Evolutionary conservation across 2,113 vertebrate genomes (phyloP).

Genomic region (Galemys pyrenaicus): DNA sequence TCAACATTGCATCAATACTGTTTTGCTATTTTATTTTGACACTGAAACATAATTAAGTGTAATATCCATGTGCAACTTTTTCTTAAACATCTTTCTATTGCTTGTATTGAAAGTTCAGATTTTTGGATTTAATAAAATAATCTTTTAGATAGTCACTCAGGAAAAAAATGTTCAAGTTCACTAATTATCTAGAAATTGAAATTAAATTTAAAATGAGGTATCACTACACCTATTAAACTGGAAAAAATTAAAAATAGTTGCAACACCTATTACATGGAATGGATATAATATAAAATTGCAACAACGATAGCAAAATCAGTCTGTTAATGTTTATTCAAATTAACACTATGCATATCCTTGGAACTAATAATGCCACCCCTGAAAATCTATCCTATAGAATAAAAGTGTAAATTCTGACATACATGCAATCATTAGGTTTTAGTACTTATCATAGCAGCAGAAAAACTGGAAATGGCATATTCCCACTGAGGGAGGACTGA

Average conservation of each 20-base stretch:
- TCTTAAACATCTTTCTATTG: conserved; percentile 1
- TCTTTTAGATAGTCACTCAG: neutral
- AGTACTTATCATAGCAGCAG: neutral
- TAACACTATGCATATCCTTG: neutral
- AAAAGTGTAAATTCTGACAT: neutral
- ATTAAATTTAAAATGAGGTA: neutral
- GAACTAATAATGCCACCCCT: neutral
- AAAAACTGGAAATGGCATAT: conserved; percentile 18
- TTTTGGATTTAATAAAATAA: neutral
- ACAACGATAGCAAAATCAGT: neutral
- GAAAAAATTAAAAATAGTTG: neutral
- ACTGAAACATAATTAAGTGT: conserved; percentile 29
- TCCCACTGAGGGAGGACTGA: neutral
- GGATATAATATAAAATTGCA: neutral
- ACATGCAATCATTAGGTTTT: neutral
- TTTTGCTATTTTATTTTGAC: conserved; percentile 21
- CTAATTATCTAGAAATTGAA: neutral
- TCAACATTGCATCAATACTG: neutral
- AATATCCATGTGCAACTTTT: neutral
- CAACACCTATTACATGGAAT: neutral
- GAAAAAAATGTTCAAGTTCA: neutral
- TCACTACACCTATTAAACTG: neutral
- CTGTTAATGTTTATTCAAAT: conserved; percentile 1
- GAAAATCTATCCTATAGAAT: conserved; percentile 1
- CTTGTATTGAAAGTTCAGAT: neutral